Base-by-base conservation (phyloP, 2,797 vertebrate genomes). In the Sebastiscus tertius region DNA sequence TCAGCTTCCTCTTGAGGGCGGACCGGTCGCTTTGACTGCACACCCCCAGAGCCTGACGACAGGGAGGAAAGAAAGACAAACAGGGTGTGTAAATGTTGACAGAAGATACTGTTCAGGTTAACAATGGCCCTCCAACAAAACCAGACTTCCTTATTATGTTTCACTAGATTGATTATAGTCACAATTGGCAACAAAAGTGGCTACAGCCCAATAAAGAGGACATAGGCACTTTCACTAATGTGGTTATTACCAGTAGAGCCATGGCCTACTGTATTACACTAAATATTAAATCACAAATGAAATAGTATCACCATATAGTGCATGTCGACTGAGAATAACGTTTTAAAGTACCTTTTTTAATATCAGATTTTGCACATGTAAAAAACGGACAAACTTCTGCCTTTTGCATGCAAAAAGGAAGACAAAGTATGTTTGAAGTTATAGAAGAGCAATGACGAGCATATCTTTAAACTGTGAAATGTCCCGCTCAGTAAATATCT, bases 1-100 rank as follows among this genome's bases (percentile, higher is more conserved):
- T 97, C 59, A 98, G 94, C 91, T 96, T 97, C 88, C 96, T 98
- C 94, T 97, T 97, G 81, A 98, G 96, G 62, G 86, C 92, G 18
- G 96, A 93, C 22, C 97, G 95, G 79, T 98, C 97, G 33, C 93
- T 96, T 77, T 97, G 97, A 88, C 95, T 96, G 74, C 95, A 94
- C 90, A 97, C 96, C 10, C 97, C 96, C 73, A 98, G 92, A 60
- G 95, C 95, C 96, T 98, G 88, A 18, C 5, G 6, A 71, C 56
- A 66, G 1, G n/a, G 8, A 34, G 3, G 22, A 24, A 24, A 24
- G 6, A 46, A 2, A 26, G 16, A 54, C 34, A 58, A 46, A 46
- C 42, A 7, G 6, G 42, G 42, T 3, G 14, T n/a, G 22, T 27
- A 55, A 61, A 34, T 26, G 16, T 4, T 29, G 73, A 31, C 4